Evolutionary conservation across 2,888 invertebrate species (phyloP).

Genomic region (Chironomus riparius): DNA sequence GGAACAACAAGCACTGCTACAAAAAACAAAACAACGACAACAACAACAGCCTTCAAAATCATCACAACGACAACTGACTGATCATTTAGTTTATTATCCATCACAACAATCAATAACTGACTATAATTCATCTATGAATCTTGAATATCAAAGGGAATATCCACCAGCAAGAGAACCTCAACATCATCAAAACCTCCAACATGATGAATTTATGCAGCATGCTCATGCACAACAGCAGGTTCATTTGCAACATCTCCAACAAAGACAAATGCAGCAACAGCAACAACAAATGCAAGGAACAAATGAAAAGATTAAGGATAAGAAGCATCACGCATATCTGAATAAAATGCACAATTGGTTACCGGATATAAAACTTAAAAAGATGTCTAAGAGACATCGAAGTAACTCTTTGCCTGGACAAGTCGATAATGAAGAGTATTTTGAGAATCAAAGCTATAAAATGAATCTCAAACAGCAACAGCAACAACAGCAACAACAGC

Average conservation of each 20-base stretch:
- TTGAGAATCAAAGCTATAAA: slow-evolving; percentile 31
- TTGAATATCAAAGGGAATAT: slow-evolving; percentile 36
- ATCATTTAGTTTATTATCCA: slow-evolving; percentile 74
- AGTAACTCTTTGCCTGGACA: slow-evolving; percentile 74
- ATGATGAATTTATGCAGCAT: slow-evolving; percentile 22
- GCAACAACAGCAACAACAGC: slow-evolving; percentile 30
- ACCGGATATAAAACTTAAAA: slow-evolving; percentile 62
- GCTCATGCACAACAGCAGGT: slow-evolving; percentile 14
- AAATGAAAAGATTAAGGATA: not conserved
- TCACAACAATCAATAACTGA: slow-evolving; percentile 45
- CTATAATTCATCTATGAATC: slow-evolving; percentile 36
- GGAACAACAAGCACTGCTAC: slow-evolving; percentile 14
- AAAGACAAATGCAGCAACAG: slow-evolving; percentile 31
- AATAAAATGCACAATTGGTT: slow-evolving; percentile 46
- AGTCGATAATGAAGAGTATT: slow-evolving; percentile 47
- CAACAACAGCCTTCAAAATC: slow-evolving; percentile 27
- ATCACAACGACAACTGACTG: slow-evolving; percentile 49
- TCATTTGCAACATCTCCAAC: slow-evolving; percentile 3
- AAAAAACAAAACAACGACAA: not conserved
- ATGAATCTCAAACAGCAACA: slow-evolving; percentile 21
- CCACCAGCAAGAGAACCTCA: slow-evolving; percentile 31
- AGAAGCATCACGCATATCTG: slow-evolving; percentile 30
- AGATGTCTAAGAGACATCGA: slow-evolving; percentile 57
- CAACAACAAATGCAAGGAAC: slow-evolving; percentile 30
- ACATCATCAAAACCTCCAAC: slow-evolving; percentile 18